Base-by-base conservation (phyloP, 2,888 invertebrate genomes). In the Anoplius nigerrimus region DNA sequence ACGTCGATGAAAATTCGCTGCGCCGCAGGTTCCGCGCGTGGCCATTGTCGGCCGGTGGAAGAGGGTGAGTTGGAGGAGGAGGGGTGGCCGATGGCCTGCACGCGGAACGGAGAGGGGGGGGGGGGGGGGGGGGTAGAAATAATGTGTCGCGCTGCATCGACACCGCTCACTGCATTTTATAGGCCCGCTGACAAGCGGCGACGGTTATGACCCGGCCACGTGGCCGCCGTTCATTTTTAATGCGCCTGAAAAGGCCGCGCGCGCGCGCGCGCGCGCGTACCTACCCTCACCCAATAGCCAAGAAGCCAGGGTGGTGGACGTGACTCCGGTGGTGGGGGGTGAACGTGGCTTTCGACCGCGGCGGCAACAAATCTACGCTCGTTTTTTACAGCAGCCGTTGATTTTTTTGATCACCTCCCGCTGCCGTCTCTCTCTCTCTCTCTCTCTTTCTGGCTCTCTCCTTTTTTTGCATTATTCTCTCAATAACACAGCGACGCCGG, bases 141-240 rank as follows among this genome's bases (percentile, higher is more conserved):
- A 62, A 66, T 66, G 62, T 62, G 62, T 66, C 66, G 62, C 51
- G 43, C 56, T 20, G 51, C 20, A 55, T 55, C 56, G 62, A 55
- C 55, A 62, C 66, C 34, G 51, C 52, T 57, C 56, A 57, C 57
- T 46, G 45, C 51, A 64, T 60, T 71, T 71, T 61, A 53, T 57
- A 46, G 69, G 53, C 52, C 34, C 45, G 20, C 54, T 64, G 69
- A 60, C 69, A 69, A 64, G 58, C 69, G 62, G 22, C 66, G 66
- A 66, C 66, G 66, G 69, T 69, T 69, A 69, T 66, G 56, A 60
- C 27, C 43, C 43, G 54, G 54, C 62, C 66, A 46, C 63, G 52
- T 61, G 74, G 56, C 72, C 71, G 65, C 61, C 73, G 71, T 71
- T 81, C 76, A 78, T 81, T 79, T 81, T 81, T 80, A 73, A 76